Conservation (phyloP, 2,113 vertebrate species). For the Mirza zaza region DNA sequence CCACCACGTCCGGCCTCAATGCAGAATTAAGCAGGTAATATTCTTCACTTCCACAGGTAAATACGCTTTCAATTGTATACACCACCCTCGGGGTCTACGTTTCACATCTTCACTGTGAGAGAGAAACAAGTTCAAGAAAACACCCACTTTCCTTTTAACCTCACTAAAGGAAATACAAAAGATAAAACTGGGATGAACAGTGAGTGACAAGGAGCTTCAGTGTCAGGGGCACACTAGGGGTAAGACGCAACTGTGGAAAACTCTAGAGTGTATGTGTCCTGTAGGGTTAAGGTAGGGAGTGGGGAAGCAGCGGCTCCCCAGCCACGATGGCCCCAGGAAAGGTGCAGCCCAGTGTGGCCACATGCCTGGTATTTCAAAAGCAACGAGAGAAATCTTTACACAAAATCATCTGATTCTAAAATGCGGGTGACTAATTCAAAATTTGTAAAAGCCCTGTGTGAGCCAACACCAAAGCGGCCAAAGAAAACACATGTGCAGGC, state of each 20-base stretch:
- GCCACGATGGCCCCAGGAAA: neutral
- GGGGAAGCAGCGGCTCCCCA: neutral
- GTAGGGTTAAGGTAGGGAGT: fast-evolving
- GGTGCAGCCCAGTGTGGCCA: neutral
- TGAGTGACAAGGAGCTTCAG: neutral
- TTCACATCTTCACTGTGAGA: neutral
- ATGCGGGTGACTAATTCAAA: conserved; percentile 42
- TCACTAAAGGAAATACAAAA: neutral
- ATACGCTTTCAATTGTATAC: fast-evolving
- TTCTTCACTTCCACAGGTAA: neutral
- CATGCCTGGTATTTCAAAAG: neutral
- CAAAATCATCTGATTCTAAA: conserved; percentile 29
- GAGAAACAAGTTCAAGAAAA: neutral
- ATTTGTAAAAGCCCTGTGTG: neutral
- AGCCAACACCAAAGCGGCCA: conserved; percentile 11
- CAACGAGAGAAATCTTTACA: neutral
- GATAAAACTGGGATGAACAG: neutral
- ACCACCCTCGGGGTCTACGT: neutral
- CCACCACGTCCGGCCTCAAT: too few species aligned
- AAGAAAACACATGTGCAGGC: conserved; percentile 22
- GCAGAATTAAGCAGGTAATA: neutral
- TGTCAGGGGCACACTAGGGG: neutral
- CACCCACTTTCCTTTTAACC: neutral
- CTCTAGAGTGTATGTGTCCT: fast-evolving
- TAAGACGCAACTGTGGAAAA: neutral